Evolutionary conservation across 1,140 invertebrate species (phyloP), one percentile per base, ranked within the genome.

Genomic region (Drosophila busckii): DNA sequence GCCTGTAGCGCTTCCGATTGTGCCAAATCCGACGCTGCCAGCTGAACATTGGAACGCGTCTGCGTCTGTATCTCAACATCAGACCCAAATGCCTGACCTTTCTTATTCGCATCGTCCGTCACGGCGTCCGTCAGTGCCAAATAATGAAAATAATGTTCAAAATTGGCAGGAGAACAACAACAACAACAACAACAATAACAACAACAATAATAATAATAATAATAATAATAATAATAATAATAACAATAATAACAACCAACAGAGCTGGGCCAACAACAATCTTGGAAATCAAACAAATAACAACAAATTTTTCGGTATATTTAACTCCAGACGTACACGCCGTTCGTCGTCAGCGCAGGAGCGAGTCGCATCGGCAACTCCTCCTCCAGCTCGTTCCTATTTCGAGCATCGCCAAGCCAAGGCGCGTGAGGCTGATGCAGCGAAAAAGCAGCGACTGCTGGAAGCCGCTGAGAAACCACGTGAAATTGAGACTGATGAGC

Each of bases 361-460:
- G 16, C 50, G 2, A n/a, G n/a, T n/a, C n/a, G n/a, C n/a, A n/a
- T n/a, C n/a, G n/a, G n/a, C n/a, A n/a, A n/a, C n/a, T n/a, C n/a
- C n/a, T n/a, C n/a, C n/a, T n/a, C n/a, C n/a, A n/a, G n/a, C 60
- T 6, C 44, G 41, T 1, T 84, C 76, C 1, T 86, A 86, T 41
- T 34, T 49, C 0, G 82, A 83, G 25, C 60, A 85, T 40, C 49
- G 53, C 2, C 32, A 73, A 25, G 68, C 65, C 0, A 85, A 78
- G 32, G 71, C 26, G 4, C 5, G 20, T 15, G 44, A 32, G 20
- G 41, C 25, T 3, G 28, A 28, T 7, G 1, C 12, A 0, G 38
- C 34, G 0, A 41, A 25, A 1, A 64, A 48, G 3, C 23, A 48
- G n/a, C 31, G 62, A 2, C 28, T 17, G 3, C 10, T 55, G 6